Evolutionary conservation across 2,113 vertebrate species (phyloP).

Genomic region (Lophura nycthemera): DNA sequence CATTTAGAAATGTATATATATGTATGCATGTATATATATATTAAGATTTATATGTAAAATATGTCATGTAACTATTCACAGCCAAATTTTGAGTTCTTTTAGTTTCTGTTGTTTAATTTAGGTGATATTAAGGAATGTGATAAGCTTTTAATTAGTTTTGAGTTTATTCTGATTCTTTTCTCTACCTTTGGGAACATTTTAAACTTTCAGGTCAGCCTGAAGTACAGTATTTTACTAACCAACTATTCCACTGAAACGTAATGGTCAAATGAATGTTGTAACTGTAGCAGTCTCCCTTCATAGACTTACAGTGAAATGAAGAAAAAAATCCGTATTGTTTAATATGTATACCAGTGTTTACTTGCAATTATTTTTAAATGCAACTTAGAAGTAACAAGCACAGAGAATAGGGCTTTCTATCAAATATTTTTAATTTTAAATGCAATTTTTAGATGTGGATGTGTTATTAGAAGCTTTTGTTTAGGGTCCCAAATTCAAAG

Average conservation of each 20-base stretch:
- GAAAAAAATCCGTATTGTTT: rapidly evolving
- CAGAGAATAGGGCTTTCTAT: no score
- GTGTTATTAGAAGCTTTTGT: not conserved
- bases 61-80: not conserved
- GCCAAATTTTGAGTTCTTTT: not conserved
- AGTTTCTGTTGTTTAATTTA: constrained; percentile 4
- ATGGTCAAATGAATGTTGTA: not conserved
- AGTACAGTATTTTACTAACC: not conserved
- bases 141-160: not conserved
- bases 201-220: not conserved
- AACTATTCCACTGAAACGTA: not conserved
- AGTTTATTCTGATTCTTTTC: rapidly evolving
- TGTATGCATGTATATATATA: not conserved
- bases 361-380: not conserved
- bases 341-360: not conserved
- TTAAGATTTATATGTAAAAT: not conserved
- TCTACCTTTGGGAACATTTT: not conserved
- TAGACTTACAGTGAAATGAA: not conserved
- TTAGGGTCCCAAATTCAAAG: not conserved
- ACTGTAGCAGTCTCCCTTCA: not conserved
- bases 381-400: not conserved
- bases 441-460: not conserved
- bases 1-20: not conserved
- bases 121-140: not conserved
- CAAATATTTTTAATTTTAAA: not conserved